Percentiles rank a stretch among this genome's conserved stretches.
Conservation (phyloP, 1,140 invertebrate genomes). For the Zaprionus ornatus region DNA sequence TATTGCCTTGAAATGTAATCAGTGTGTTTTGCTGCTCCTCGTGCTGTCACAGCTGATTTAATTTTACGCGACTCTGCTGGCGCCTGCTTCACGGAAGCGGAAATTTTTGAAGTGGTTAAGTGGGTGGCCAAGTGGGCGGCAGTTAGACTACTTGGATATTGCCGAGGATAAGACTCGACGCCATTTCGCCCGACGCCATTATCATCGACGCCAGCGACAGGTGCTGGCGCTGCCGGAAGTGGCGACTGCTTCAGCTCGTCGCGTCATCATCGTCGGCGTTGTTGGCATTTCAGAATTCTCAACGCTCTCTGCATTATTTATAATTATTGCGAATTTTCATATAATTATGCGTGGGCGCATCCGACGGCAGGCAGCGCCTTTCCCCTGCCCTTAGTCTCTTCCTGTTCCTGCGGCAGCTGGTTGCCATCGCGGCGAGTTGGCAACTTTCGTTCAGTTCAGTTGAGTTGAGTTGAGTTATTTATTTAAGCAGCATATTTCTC, state of each 20-base stretch:
- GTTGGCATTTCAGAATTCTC: constrained; percentile 46
- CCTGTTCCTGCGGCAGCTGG: constrained; percentile 1
- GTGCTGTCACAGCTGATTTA: constrained; percentile 55
- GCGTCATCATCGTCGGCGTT: neutral
- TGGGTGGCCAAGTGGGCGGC: constrained; percentile 9
- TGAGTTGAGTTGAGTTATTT: constrained; percentile 50
- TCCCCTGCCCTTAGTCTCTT: neutral
- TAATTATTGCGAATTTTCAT: constrained; percentile 82
- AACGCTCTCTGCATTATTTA: constrained; percentile 70
- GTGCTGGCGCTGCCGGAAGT: constrained; percentile 68
- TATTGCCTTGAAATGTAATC: constrained; percentile 23
- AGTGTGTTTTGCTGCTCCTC: constrained; percentile 11
- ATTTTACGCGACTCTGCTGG: constrained; percentile 55
- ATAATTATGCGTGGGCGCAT: constrained; percentile 78
- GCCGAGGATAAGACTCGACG: constrained; percentile 5
- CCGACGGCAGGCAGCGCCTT: constrained; percentile 12
- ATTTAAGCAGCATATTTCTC: constrained; percentile 66
- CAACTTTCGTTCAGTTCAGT: constrained; percentile 26
- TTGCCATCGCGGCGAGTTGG: constrained; percentile 9
- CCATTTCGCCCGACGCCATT: constrained; percentile 11
- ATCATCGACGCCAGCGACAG: constrained; percentile 56
- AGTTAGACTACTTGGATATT: neutral
- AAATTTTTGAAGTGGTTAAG: constrained; percentile 66
- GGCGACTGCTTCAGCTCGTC: constrained; percentile 51
- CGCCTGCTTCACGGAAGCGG: constrained; percentile 55